These are phyloP conservation scores for Uropetala carovei DNA, from an alignment of 2,888 invertebrate species.

Conservation along the genomic window DNA sequence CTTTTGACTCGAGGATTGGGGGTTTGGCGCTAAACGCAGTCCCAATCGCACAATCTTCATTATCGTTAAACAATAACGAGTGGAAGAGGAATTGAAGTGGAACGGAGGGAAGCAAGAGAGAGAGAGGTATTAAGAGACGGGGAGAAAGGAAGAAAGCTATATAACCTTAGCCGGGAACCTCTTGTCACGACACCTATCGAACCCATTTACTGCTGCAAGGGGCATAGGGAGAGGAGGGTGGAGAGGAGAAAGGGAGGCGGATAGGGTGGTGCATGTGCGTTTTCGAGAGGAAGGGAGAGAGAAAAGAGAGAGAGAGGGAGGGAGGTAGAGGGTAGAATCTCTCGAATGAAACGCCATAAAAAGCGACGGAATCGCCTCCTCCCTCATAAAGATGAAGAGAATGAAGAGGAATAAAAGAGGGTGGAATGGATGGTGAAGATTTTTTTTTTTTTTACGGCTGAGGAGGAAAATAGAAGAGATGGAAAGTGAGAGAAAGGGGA, in stretches of 20 bases:
- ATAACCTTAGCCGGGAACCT: constrained; percentile 16
- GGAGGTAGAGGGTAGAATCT: not conserved
- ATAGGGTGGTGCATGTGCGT: not conserved
- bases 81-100: not conserved
- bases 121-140: not conserved
- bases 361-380: not conserved
- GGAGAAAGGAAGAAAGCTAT: constrained; percentile 27
- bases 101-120: too few species aligned
- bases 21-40: not conserved
- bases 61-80: constrained; percentile 57
- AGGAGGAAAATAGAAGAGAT: not conserved
- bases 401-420: not conserved
- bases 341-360: constrained; percentile 44
- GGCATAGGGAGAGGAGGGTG: not conserved
- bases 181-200: constrained; percentile 52
- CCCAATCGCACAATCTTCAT: constrained; percentile 42
- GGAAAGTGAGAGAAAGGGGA: not conserved
- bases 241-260: not conserved
- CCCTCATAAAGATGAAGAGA: constrained; percentile 43
- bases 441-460: constrained; percentile 40
- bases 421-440: constrained; percentile 10
- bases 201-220: not conserved
- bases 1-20: too few species aligned
- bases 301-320: not conserved
- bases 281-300: not conserved